A percentile compares a stretch with the other conserved stretches of the same genome.
Evolutionary conservation across 1,140 invertebrate species (phyloP).

Genomic region (Tyrophagus putrescentiae): DNA sequence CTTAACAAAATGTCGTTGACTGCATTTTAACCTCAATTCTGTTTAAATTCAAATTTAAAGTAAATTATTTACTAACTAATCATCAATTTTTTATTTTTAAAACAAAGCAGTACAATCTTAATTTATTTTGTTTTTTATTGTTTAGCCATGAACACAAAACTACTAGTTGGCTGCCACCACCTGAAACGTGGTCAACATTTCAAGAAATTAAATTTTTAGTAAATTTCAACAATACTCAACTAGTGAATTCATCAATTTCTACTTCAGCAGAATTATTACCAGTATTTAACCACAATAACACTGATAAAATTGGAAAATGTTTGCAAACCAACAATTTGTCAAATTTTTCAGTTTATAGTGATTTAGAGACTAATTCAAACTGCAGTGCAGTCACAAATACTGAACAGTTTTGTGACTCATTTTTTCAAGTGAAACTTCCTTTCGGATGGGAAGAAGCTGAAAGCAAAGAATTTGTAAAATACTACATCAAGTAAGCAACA

Average conservation of each 20-base stretch:
- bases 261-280: neutral
- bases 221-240: neutral
- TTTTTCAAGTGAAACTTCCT: constrained; percentile 45
- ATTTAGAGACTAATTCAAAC: too few relatives aligned
- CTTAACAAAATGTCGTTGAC: too few relatives aligned
- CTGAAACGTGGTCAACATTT: constrained; percentile 50
- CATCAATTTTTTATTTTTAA: neutral
- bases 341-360: too few relatives aligned
- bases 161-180: constrained; percentile 66
- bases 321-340: neutral
- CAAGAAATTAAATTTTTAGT: neutral
- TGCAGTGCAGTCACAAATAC: neutral
- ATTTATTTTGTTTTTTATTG: neutral
- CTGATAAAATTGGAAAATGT: too few relatives aligned
- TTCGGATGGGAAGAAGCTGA: constrained; percentile 76
- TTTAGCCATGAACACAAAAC: constrained; percentile 57
- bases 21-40: too few relatives aligned
- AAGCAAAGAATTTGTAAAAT: constrained; percentile 57
- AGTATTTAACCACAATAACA: neutral
- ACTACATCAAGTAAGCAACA: constrained; percentile 71
- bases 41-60: too few relatives aligned
- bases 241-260: neutral
- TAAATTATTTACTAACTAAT: too few relatives aligned
- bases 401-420: too few relatives aligned
- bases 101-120: neutral